These are phyloP conservation scores for Cotesia chilonis DNA, from an alignment of 1,140 invertebrate genomes.

Conservation along the genomic window DNA sequence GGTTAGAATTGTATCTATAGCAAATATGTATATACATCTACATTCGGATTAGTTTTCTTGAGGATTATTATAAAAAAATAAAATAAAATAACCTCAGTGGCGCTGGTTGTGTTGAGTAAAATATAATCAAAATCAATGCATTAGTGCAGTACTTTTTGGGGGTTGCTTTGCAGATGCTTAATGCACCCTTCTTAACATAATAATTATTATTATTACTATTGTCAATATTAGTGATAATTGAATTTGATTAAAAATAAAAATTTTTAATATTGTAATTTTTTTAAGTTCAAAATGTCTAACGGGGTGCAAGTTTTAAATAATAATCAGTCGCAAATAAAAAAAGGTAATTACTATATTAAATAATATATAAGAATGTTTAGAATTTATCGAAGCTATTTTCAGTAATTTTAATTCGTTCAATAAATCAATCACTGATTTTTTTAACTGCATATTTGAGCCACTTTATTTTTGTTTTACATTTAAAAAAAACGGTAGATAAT, in stretches of 20 bases:
- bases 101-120: constrained; percentile 30
- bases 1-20: no score
- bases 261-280: constrained; percentile 2
- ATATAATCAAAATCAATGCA: constrained; percentile 46
- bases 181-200: constrained; percentile 2
- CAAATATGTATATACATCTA: background rate
- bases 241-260: no score
- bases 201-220: background rate
- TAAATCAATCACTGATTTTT: no score
- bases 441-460: no score
- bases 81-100: constrained; percentile 23
- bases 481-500: no score
- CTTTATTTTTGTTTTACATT: no score
- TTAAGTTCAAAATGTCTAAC: constrained; percentile 38
- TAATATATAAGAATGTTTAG: background rate
- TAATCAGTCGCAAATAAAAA: constrained; percentile 36
- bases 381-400: no score
- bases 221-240: background rate
- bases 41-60: background rate
- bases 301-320: constrained; percentile 39
- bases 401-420: no score
- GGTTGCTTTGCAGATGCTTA: constrained; percentile 35
- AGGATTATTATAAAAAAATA: no score
- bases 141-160: constrained; percentile 42
- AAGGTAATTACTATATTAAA: constrained; percentile 30